Base-by-base conservation (phyloP, 1,140 invertebrate species). In the Brachionus sp. region DNA sequence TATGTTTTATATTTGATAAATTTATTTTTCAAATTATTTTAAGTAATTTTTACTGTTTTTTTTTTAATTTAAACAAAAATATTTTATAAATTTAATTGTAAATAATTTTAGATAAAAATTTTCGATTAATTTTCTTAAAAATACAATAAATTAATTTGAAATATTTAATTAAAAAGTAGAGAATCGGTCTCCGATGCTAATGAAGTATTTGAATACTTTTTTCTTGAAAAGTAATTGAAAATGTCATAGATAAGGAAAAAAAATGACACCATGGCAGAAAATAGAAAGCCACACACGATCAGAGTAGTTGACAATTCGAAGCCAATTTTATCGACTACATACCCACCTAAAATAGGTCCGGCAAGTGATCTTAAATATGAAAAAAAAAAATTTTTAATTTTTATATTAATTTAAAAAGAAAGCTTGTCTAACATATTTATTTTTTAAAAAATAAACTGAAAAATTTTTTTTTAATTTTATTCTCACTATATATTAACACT, bases 251-350 rank as follows among this genome's bases (percentile, higher is more conserved):
- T 10, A 7, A 70, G 9, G 19, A 75, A 75, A 12, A 75, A 44
- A 44, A 46, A 23, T 44, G 70, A 75, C 5, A 75, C 29, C 4
- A 75, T 3, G 16, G 19, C 70, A 5, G 39, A 46, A 23, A 46
- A 23, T 46, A 46, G 23, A 75, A 75, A 75, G 3, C 19, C 42
- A 19, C 19, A 46, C 19, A 80, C 77, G 39, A 80, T 44, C 19
- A 19, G 6, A 33, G 16, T 62, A 0, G 62, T 9, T 23, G 77
- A 37, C 13, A 39, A 13, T 33, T 80, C 29, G 13, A 80, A 80
- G 19, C 77, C 77, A 37, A 80, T 62, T 53, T 39, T 19, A 19
- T 80, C 77, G 3, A 62, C 77, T 12, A 80, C 50, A 62, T 23
- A 57, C 2, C 77, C 77, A 13, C 50, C 77, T 7, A 62, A 7